phyloP scores from a whole-genome alignment of 2,797 vertebrate species.

The Dallia pectoralis region DNA sequence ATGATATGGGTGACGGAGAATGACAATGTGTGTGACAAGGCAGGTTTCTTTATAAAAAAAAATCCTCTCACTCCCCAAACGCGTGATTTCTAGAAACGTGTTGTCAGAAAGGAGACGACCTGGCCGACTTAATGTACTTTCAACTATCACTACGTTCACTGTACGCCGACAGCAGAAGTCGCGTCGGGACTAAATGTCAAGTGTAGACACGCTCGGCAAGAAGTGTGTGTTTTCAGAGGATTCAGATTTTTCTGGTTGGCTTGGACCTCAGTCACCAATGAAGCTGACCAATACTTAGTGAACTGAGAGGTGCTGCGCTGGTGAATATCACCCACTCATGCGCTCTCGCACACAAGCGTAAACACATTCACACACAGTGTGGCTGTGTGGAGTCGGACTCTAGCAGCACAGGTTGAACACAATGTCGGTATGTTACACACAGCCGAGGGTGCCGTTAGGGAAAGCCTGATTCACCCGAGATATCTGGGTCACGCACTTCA shows the following conservation, averaged over 20 bases:
- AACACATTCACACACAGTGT: not conserved
- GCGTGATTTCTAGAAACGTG: too few relatives aligned
- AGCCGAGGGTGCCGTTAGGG: too few relatives aligned
- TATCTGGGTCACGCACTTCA: too few relatives aligned
- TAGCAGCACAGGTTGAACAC: too few relatives aligned
- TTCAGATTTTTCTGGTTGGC: constrained; percentile 38
- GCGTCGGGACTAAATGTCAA: not conserved
- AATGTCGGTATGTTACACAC: too few relatives aligned
- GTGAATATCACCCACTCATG: not conserved
- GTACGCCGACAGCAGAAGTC: not conserved
- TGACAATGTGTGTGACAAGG: too few relatives aligned
- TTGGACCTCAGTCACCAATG: constrained; percentile 22
- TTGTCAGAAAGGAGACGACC: too few relatives aligned
- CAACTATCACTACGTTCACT: not conserved
- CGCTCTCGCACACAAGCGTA: constrained; percentile 1
- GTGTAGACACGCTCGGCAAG: not conserved
- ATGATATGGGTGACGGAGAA: too few relatives aligned
- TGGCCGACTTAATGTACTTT: too few relatives aligned
- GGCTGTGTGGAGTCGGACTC: not conserved
- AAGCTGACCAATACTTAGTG: constrained; percentile 16
- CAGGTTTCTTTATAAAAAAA: too few relatives aligned
- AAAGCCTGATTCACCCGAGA: too few relatives aligned
- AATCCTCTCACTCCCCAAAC: too few relatives aligned
- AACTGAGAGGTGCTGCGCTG: constrained; percentile 32
- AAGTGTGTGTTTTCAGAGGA: constrained; percentile 7